These are phyloP conservation scores for Drosophila cognata DNA, from an alignment of 2,888 invertebrate species.

Conservation along the genomic window DNA sequence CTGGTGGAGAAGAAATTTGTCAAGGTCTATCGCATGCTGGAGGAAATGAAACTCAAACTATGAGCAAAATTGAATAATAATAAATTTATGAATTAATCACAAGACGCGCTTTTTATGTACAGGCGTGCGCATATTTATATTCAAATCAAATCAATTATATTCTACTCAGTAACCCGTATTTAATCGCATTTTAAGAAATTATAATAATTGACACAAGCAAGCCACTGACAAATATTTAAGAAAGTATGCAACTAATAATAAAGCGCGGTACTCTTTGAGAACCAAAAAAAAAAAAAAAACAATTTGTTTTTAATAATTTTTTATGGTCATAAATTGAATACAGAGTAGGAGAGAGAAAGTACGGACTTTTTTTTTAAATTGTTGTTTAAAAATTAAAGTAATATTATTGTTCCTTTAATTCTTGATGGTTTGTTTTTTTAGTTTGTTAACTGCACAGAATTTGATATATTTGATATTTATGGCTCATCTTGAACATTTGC, in stretches of 20 bases:
- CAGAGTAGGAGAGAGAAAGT: not conserved
- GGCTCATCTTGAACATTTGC: not conserved
- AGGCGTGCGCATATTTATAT: slow-evolving; percentile 32
- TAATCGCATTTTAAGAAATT: slow-evolving; percentile 46
- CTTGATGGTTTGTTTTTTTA: not conserved
- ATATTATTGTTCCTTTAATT: not conserved
- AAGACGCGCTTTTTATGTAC: slow-evolving; percentile 28
- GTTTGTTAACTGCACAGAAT: not conserved
- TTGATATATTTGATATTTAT: not conserved
- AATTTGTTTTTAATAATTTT: not conserved
- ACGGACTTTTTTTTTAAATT: not conserved
- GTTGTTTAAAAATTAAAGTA: not conserved
- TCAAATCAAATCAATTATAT: slow-evolving; percentile 23
- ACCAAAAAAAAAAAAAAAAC: slow-evolving; percentile 20
- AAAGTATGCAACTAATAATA: slow-evolving; percentile 39
- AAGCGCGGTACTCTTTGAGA: slow-evolving; percentile 60
- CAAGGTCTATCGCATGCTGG: slow-evolving; percentile 82
- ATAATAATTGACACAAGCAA: slow-evolving; percentile 64
- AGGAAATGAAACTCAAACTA: slow-evolving; percentile 82
- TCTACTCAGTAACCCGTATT: slow-evolving; percentile 36
- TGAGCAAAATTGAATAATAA: slow-evolving; percentile 32
- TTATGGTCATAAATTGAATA: no score
- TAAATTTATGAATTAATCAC: slow-evolving; percentile 13
- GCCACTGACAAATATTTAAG: slow-evolving; percentile 58
- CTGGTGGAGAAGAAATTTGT: slow-evolving; percentile 82